These are phyloP conservation scores for Spea hammondii DNA, from an alignment of 2,797 vertebrate species.

Conservation along the genomic window DNA sequence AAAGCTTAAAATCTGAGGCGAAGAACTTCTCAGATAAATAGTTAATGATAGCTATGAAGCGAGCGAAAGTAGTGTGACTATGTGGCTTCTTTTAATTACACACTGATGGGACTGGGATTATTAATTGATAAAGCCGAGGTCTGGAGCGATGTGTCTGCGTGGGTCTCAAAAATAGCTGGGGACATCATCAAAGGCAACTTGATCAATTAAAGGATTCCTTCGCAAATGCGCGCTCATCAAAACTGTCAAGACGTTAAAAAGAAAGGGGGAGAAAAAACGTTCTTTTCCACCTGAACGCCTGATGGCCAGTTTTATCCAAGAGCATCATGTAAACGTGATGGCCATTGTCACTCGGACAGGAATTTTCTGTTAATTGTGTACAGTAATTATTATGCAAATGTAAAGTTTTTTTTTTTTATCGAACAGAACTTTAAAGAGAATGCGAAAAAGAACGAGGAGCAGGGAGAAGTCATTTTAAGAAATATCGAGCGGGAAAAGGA, in stretches of 20 bases:
- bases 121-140: slow-evolving; percentile 97
- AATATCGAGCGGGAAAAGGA: slow-evolving; percentile 82
- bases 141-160: slow-evolving; percentile 82
- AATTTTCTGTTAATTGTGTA: slow-evolving; percentile 74
- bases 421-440: slow-evolving; percentile 79
- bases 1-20: slow-evolving; percentile 74
- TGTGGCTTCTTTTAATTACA: slow-evolving; percentile 96
- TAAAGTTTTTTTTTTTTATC: slow-evolving; percentile 2
- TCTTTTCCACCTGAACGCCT: slow-evolving; percentile 76
- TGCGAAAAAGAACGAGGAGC: slow-evolving; percentile 76
- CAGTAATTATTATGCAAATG: slow-evolving; percentile 1
- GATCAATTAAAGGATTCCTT: slow-evolving; percentile 92
- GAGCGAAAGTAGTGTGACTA: slow-evolving; percentile 81
- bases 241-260: slow-evolving; percentile 87
- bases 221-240: slow-evolving; percentile 91
- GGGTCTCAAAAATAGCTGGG: slow-evolving; percentile 86
- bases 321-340: neutral
- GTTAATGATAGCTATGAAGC: slow-evolving; percentile 91
- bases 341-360: no score
- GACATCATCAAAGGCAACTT: slow-evolving; percentile 96
- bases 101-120: slow-evolving; percentile 93
- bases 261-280: slow-evolving; percentile 60
- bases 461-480: slow-evolving; percentile 77
- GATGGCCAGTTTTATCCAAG: slow-evolving; percentile 53
- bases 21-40: slow-evolving; percentile 93